Evolutionary conservation across 2,113 vertebrate genomes (phyloP).

Genomic region (Cromileptes altivelis): DNA sequence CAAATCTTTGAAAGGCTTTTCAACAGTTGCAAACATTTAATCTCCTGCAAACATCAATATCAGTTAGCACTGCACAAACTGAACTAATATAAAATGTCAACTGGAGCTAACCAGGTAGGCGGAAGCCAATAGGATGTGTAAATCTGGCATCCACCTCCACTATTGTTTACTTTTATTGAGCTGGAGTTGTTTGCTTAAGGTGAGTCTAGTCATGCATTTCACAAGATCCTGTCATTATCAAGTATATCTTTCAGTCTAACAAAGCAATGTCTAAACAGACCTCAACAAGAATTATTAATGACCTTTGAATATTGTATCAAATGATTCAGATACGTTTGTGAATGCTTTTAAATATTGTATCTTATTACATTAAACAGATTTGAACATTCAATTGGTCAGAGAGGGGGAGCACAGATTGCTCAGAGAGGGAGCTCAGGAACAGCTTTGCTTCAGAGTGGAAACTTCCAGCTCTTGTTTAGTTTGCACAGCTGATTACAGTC

Average conservation of each 20-base stretch:
- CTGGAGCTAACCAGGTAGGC: background rate
- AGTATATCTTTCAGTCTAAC: background rate
- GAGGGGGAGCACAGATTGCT: background rate
- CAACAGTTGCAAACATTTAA: background rate
- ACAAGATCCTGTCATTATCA: background rate
- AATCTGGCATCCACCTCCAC: slow-evolving; percentile 55
- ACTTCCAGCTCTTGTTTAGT: slow-evolving; percentile 36
- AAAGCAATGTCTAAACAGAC: slow-evolving; percentile 5
- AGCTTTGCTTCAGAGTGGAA: slow-evolving; percentile 24
- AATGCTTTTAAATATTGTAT: background rate
- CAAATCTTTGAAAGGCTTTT: background rate
- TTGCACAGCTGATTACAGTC: slow-evolving; percentile 50
- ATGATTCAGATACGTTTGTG: background rate
- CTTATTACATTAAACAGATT: background rate
- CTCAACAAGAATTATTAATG: background rate
- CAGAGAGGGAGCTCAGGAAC: background rate
- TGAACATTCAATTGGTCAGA: background rate
- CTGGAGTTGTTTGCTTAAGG: slow-evolving; percentile 63
- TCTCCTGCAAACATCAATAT: slow-evolving; percentile 14
- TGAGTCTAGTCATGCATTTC: slow-evolving; percentile 53
- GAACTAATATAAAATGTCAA: slow-evolving; percentile 57
- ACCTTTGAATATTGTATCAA: background rate
- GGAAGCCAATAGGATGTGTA: slow-evolving; percentile 52
- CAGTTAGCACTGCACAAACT: slow-evolving; percentile 44
- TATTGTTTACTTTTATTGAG: slow-evolving; percentile 52